A percentile compares a stretch with the other conserved stretches of the same genome.
phyloP scores from a whole-genome alignment of 2,113 vertebrate species.

The Speoplatyrhinus poulsoni region DNA sequence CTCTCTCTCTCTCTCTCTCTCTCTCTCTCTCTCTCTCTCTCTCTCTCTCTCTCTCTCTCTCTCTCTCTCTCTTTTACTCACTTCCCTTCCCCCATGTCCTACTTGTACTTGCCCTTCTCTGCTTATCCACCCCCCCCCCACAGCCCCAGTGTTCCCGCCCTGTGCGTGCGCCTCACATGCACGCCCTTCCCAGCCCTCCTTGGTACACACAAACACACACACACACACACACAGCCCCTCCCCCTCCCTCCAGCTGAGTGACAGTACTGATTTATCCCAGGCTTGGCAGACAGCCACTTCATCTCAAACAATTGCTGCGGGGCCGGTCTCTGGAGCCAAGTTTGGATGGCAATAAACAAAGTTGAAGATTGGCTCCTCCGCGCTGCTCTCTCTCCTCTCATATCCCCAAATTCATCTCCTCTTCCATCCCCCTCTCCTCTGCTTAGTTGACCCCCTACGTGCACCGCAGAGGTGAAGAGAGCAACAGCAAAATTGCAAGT shows the following conservation, averaged over 20 bases:
- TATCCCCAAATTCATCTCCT: slow-evolving; percentile 37
- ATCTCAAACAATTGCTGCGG: slow-evolving; percentile 74
- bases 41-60: slow-evolving; percentile 31
- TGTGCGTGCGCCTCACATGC: slow-evolving; percentile 6
- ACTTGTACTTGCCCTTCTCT: background rate
- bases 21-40: slow-evolving; percentile 30
- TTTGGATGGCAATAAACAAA: slow-evolving; percentile 79
- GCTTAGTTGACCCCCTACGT: background rate
- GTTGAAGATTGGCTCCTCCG: slow-evolving; percentile 62
- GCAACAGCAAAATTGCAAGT: background rate
- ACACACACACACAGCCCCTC: slow-evolving; percentile 19
- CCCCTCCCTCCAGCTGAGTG: slow-evolving; percentile 60
- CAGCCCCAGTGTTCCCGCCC: background rate
- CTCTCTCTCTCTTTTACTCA: background rate
- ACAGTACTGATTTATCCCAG: slow-evolving; percentile 78
- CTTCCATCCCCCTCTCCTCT: slow-evolving; percentile 12
- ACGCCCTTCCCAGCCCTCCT: background rate
- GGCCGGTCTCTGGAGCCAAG: slow-evolving; percentile 61
- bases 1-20: slow-evolving; percentile 24
- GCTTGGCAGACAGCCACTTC: slow-evolving; percentile 70
- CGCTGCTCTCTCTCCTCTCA: slow-evolving; percentile 17
- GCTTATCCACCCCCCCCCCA: background rate
- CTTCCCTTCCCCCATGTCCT: slow-evolving; percentile 10
- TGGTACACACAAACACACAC: slow-evolving; percentile 20
- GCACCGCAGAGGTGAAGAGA: too few relatives aligned